Base-by-base conservation (phyloP, 2,888 invertebrate species). In the Tenthredo scrophulariae region DNA sequence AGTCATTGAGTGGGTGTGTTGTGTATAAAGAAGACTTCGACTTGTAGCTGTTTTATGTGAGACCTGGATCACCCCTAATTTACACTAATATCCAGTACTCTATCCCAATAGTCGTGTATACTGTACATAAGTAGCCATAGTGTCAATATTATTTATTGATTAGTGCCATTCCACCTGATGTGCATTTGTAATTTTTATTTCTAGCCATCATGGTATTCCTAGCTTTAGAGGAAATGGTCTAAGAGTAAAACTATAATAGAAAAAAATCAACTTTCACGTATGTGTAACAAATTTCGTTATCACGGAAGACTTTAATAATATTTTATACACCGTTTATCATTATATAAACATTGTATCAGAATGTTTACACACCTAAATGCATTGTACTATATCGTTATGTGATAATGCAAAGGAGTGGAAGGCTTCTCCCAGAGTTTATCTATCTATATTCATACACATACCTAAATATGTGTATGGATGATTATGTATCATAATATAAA, bases 71-170 rank as follows among this genome's bases (percentile, higher is more conserved):
- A 74, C 15, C 15, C 15, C 18, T 33, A 33, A 67, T 83, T 83
- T 46, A 67, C 83, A 67, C 50, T 70, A 67, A 67, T 67, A 83
- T 83, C 67, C 83, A 83, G 67, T 67, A 83, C 65, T 83, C 83
- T 83, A 29, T 67, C 67, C 67, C 83, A 43, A 67, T 67, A 50
- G 43, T 67, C 46, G 70, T 83, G 67, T 83, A 83, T 83, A 83
- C 80, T 62, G 67, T 83, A 83, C 83, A 83, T 83, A 83, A 83
- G 9, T 65, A 67, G 46, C 65, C 46, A 83, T 74, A 83, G 67
- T 67, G 29, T 70, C 83, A 83, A 83, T 83, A 83, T 70, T 83
- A 83, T 83, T 83, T 83, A 83, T 83, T 83, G 83, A 83, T 83
- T 70, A 83, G 83, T 83, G 83, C 83, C 83, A 83, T 83, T 83